Base-by-base conservation (phyloP, 92 coral and sea anemone genomes). In the Chrysogorgia sp. region DNA sequence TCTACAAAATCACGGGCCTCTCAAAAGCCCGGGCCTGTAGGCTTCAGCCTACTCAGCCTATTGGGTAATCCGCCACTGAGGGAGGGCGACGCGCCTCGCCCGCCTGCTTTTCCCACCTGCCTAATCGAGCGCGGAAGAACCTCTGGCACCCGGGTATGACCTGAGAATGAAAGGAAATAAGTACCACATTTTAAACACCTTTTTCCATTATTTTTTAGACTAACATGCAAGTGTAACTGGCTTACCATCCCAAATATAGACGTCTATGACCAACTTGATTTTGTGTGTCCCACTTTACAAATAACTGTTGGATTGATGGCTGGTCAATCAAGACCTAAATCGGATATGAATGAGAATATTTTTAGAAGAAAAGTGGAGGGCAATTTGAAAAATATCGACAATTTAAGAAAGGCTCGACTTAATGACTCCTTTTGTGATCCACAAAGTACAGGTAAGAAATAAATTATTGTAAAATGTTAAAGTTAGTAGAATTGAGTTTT, bases 361-460 rank as follows among this genome's bases (percentile, higher is more conserved):
- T 56, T 72, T 34, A 52, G 24, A 59, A 72, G 79, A 72, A 72
- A 72, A 34, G 53, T 32, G 63, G 14, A 7, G 15, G 53, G 53
- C n/a, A n/a, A n/a, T n/a, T n/a, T n/a, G n/a, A n/a, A n/a, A 47
- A 6, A 57, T 9, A 28, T 68, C n/a, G 25, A 68, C 6, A 58
- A 45, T 23, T 23, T 68, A 29, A 30, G 17, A 26, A 20, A 45
- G 3, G 6, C 32, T 41, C 13, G 41, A 25, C 12, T 41, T 33
- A 26, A 68, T 34, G 59, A 22, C 52, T 68, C 75, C 10, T 68
- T 68, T 35, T 68, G 75, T 68, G 75, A 68, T 47, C 75, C 75
- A 59, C 10, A 41, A 10, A n/a, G 5, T 0, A 40, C n/a, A n/a
- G n/a, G n/a, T n/a, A 22, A 12, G 22, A 68, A 41, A 25, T 37